These are phyloP conservation scores for Pagetopsis macropterus DNA, from an alignment of 2,797 vertebrate species.

Conservation along the genomic window DNA sequence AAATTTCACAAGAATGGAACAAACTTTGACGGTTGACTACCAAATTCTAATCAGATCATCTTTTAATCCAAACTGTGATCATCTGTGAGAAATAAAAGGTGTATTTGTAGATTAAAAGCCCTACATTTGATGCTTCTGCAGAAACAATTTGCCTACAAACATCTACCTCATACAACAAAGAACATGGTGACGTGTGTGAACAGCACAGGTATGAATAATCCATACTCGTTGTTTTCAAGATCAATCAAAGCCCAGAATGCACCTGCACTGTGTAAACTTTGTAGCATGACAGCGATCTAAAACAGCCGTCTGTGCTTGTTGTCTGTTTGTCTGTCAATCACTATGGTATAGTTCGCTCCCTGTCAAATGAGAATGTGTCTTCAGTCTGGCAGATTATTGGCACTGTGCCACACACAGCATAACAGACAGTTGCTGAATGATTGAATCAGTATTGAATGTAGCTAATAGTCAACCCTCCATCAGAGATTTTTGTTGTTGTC, in stretches of 20 bases:
- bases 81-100: too few relatives aligned
- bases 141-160: too few relatives aligned
- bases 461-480: neutral
- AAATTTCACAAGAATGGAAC: too few relatives aligned
- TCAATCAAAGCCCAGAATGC: neutral
- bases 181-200: neutral
- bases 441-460: constrained; percentile 4
- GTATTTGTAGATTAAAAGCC: too few relatives aligned
- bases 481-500: neutral
- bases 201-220: neutral
- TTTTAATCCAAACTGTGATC: too few relatives aligned
- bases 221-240: neutral
- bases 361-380: neutral
- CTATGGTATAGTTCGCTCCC: neutral
- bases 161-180: neutral
- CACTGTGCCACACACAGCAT: neutral
- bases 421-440: neutral
- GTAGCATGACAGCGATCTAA: neutral
- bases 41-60: too few relatives aligned
- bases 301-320: constrained; percentile 1
- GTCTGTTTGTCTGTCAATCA: neutral
- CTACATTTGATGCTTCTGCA: too few relatives aligned
- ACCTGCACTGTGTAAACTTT: neutral
- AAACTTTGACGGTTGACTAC: too few relatives aligned
- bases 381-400: neutral